Conservation (phyloP, 2,888 invertebrate genomes). For the Doris montereyensis region DNA sequence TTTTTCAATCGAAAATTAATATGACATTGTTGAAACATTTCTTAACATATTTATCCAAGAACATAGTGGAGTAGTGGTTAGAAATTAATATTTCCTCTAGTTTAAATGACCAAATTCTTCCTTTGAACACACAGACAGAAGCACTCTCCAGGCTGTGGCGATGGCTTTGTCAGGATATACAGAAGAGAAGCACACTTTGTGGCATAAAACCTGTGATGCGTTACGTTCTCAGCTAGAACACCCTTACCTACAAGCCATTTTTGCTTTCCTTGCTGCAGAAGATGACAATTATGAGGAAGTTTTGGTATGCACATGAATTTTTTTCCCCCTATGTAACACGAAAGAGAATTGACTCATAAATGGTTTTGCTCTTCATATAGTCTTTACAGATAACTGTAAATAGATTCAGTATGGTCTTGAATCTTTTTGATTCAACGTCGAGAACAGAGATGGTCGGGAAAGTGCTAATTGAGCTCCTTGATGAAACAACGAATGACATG, state of each 20-base stretch:
- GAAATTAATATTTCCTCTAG: too few species aligned
- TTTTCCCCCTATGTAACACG: neutral
- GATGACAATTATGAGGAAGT: constrained; percentile 84
- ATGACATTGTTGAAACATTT: too few species aligned
- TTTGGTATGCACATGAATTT: constrained; percentile 77
- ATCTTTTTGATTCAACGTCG: too few species aligned
- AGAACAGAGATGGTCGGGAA: too few species aligned
- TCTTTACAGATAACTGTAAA: neutral
- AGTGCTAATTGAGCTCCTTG: too few species aligned
- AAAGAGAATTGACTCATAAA: neutral
- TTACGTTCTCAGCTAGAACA: constrained; percentile 87
- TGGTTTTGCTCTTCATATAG: neutral
- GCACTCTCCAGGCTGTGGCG: constrained; percentile 77
- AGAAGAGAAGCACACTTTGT: constrained; percentile 86
- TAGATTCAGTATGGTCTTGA: neutral
- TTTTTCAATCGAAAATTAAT: too few species aligned
- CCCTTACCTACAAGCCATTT: constrained; percentile 91
- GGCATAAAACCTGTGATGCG: constrained; percentile 82
- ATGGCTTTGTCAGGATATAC: constrained; percentile 86
- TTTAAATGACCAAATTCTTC: neutral
- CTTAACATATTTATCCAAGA: too few species aligned
- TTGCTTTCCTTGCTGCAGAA: constrained; percentile 89
- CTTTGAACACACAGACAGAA: constrained; percentile 36
- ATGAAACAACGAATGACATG: too few species aligned
- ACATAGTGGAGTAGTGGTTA: too few species aligned